These are phyloP conservation scores for Galbula dea DNA, from an alignment of 2,113 vertebrate genomes.

Conservation along the genomic window DNA sequence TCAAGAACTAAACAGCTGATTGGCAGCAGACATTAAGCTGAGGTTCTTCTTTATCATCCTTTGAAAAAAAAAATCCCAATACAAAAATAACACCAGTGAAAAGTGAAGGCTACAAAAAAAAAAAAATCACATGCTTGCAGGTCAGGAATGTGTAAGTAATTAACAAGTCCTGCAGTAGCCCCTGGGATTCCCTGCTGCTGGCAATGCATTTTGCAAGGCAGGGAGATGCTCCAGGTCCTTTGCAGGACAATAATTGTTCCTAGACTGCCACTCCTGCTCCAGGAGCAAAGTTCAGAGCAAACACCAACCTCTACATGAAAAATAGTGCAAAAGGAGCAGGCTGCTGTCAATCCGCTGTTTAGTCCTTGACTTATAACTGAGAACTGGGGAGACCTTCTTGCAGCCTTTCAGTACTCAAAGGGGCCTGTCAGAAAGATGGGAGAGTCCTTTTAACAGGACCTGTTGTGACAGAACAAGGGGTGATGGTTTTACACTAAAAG, in stretches of 20 bases:
- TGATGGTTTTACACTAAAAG: too few species aligned
- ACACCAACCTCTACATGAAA: rapidly evolving
- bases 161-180: neutral
- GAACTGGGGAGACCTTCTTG: too few species aligned
- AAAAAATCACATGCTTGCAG: neutral
- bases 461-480: too few species aligned
- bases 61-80: neutral
- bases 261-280: neutral
- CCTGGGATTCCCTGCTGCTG: neutral
- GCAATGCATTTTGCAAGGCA: neutral
- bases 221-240: neutral
- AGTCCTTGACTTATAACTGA: neutral
- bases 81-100: neutral
- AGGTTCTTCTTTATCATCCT: neutral
- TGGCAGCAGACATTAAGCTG: neutral
- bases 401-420: too few species aligned
- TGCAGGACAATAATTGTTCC: rapidly evolving
- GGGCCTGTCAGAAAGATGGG: too few species aligned
- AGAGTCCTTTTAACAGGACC: too few species aligned
- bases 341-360: neutral
- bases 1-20: neutral
- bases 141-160: neutral
- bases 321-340: rapidly evolving
- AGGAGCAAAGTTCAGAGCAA: neutral
- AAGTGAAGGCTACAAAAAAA: neutral